phyloP scores from a whole-genome alignment of 1,140 invertebrate genomes.

The Macrocentrus cingulum region DNA sequence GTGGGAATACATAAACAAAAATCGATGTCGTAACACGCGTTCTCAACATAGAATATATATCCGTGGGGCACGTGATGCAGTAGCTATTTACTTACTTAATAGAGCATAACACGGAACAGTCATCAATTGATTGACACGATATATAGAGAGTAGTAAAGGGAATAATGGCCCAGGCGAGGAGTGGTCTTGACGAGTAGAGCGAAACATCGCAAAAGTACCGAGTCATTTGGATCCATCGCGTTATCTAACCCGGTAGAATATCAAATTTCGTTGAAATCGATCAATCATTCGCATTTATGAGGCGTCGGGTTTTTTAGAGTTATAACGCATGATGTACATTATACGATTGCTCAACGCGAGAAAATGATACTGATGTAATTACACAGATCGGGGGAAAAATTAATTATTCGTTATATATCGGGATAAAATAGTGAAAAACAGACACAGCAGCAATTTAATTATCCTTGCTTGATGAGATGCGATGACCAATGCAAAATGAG shows the following conservation, averaged over 20 bases:
- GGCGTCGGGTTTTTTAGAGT: too few species aligned
- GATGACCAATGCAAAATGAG: too few species aligned
- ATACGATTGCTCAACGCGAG: too few species aligned
- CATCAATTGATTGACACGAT: conserved; percentile 37
- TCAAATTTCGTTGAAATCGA: neutral
- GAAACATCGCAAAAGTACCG: neutral
- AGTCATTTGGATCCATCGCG: neutral
- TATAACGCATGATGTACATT: too few species aligned
- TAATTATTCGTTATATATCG: neutral
- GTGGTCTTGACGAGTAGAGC: neutral
- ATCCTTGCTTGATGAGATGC: neutral
- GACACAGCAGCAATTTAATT: neutral
- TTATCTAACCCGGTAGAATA: neutral
- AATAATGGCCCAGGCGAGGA: too few species aligned
- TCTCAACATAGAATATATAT: neutral
- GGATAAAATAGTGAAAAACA: neutral
- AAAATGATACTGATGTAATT: too few species aligned
- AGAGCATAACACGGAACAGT: conserved; percentile 37
- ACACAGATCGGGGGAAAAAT: too few species aligned
- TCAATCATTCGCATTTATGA: too few species aligned
- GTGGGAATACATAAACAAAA: conserved; percentile 23
- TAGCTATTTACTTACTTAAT: conserved; percentile 38
- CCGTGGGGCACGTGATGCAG: neutral
- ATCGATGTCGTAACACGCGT: conserved; percentile 28
- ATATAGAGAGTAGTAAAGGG: neutral